Base-by-base conservation (phyloP, 1,140 invertebrate species). In the Sinella curviseta region DNA sequence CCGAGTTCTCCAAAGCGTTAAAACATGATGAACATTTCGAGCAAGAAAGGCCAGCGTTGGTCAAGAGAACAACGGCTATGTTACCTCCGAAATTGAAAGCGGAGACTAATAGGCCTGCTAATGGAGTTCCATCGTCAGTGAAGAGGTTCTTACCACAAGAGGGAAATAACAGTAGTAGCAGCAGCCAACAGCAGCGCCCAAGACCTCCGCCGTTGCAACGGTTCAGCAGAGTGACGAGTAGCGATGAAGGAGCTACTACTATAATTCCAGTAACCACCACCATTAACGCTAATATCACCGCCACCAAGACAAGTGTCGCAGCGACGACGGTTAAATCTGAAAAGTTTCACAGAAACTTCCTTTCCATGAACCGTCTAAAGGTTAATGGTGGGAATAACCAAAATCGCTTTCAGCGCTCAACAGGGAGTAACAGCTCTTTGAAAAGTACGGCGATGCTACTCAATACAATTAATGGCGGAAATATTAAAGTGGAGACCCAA, bases 121-220 rank as follows among this genome's bases (percentile, higher is more conserved):
- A n/a, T n/a, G n/a, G n/a, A n/a, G n/a, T n/a, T n/a, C n/a, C n/a
- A n/a, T n/a, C n/a, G n/a, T n/a, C n/a, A n/a, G n/a, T n/a, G n/a
- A n/a, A n/a, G n/a, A n/a, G n/a, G n/a, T n/a, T n/a, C n/a, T n/a
- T n/a, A n/a, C n/a, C n/a, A n/a, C n/a, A n/a, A 48, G 39, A 20
- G 39, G 39, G 20, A 48, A 20, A 20, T 48, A 12, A 8, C 8
- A 48, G 20, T 8, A 48, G 8, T 48, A 48, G 20, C 20, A 48
- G 8, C 8, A 48, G 8, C 20, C 39, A 48, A 20, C 39, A 48
- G 39, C 39, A 12, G 24, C 26, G 30, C 14, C 31, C 65, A 14
- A 70, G 31, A 70, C 65, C 65, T 31, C 65, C 65, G 24, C 65
- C 65, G 14, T n/a, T 70, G 28, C 65, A 31, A 70, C 26, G 65